Conservation (phyloP, 2,888 invertebrate genomes). For the Sarcophaga rosellei region DNA sequence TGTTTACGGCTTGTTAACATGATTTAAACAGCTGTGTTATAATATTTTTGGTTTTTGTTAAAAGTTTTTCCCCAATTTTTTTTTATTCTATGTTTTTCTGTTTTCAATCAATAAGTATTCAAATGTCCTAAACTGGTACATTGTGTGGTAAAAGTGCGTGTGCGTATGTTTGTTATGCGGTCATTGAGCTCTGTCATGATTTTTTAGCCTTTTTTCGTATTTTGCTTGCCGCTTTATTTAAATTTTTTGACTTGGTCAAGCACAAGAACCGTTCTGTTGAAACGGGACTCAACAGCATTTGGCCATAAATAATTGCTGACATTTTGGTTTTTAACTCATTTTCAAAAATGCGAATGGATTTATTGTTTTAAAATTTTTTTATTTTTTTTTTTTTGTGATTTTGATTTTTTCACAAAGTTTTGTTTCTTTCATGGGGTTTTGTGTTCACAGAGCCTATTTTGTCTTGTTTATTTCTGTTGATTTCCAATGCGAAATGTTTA, state of each 20-base stretch:
- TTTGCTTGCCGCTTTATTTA: not conserved
- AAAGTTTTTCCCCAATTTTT: constrained; percentile 28
- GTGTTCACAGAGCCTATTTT: constrained; percentile 3
- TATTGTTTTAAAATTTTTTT: constrained; percentile 46
- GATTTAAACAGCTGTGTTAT: constrained; percentile 66
- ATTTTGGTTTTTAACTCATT: constrained; percentile 60
- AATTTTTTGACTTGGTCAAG: constrained; percentile 54
- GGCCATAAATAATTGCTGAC: constrained; percentile 63
- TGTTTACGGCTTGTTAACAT: constrained; percentile 69
- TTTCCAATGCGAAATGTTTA: constrained; percentile 57
- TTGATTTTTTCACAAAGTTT: constrained; percentile 14
- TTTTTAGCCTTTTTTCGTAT: not conserved
- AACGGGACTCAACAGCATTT: constrained; percentile 29
- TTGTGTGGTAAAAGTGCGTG: not conserved
- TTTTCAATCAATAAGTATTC: constrained; percentile 46
- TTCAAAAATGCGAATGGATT: constrained; percentile 59
- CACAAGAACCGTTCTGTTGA: constrained; percentile 64
- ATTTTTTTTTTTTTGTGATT: constrained; percentile 13
- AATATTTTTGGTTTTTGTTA: too few relatives aligned
- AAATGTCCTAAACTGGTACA: constrained; percentile 42
- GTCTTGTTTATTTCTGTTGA: constrained; percentile 50
- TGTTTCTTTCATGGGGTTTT: constrained; percentile 36
- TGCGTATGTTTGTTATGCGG: constrained; percentile 48
- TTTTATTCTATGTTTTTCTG: constrained; percentile 7
- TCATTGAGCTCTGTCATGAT: constrained; percentile 53